Percentiles rank a stretch among this genome's conserved stretches.
phyloP scores from a whole-genome alignment of 2,797 vertebrate genomes.

The Protosalanx chinensis region DNA sequence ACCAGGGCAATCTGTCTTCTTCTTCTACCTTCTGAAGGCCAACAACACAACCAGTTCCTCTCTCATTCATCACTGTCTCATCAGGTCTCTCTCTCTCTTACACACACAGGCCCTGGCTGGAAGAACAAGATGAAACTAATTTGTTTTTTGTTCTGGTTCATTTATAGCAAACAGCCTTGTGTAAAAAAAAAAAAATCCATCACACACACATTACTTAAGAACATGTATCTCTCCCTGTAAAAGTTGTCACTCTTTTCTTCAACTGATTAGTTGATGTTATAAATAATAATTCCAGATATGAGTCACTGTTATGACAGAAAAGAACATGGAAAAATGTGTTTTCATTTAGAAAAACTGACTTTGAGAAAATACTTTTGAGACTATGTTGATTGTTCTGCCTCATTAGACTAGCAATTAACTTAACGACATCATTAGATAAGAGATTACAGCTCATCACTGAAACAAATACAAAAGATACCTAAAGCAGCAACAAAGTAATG shows the following conservation, averaged over 20 bases:
- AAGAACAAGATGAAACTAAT: constrained; percentile 42
- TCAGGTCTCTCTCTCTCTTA: constrained; percentile 49
- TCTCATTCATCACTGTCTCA: constrained; percentile 66
- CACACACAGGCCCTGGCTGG: constrained; percentile 47
- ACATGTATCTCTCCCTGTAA: constrained; percentile 3
- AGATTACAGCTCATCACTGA: not conserved
- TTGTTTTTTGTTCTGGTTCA: not conserved
- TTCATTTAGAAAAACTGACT: not conserved
- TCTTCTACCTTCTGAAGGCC: constrained; percentile 36
- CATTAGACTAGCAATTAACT: constrained; percentile 7
- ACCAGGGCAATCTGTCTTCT: constrained; percentile 43
- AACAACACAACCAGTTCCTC: constrained; percentile 45
- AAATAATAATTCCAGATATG: not conserved
- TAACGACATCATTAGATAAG: not conserved
- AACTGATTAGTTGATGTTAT: constrained; percentile 19
- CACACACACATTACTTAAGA: not conserved
- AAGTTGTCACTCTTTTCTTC: constrained; percentile 8
- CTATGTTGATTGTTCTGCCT: too few relatives aligned
- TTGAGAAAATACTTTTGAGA: too few relatives aligned
- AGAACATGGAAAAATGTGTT: too few relatives aligned
- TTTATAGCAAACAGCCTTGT: not conserved
- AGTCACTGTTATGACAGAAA: not conserved
- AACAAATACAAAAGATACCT: not conserved
- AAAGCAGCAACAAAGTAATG: too few relatives aligned
- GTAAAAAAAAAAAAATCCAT: too few relatives aligned